Conservation (phyloP, 2,888 invertebrate genomes). For the Mesochorus sp. region DNA sequence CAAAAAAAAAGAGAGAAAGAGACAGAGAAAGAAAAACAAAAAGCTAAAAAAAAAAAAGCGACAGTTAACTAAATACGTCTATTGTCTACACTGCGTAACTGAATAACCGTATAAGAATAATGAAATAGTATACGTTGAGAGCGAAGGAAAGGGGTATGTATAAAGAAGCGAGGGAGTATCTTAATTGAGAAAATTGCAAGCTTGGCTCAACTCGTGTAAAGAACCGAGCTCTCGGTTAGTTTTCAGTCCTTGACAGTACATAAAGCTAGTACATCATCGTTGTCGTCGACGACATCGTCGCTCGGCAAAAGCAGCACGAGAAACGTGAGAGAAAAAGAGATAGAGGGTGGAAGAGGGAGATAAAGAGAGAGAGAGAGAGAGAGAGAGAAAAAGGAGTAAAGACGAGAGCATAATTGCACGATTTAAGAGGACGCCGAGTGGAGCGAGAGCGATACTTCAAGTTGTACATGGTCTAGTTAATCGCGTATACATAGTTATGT, state of each 20-base stretch:
- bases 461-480: constrained; percentile 53
- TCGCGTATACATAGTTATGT: constrained; percentile 42
- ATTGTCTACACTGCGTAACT: constrained; percentile 14
- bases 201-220: constrained; percentile 53
- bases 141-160: not conserved
- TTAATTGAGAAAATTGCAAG: constrained; percentile 61
- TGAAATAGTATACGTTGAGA: not conserved
- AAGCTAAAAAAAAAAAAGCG: constrained; percentile 6
- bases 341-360: constrained; percentile 23
- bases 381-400: constrained; percentile 20
- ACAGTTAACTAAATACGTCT: constrained; percentile 2
- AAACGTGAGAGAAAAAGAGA: constrained; percentile 20
- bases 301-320: constrained; percentile 51
- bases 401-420: constrained; percentile 59
- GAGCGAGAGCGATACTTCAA: constrained; percentile 55
- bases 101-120: constrained; percentile 17
- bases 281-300: constrained; percentile 42
- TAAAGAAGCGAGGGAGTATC: constrained; percentile 26
- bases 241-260: constrained; percentile 42
- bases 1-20: not conserved
- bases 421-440: constrained; percentile 59
- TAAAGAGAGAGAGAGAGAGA: constrained; percentile 28
- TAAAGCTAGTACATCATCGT: constrained; percentile 34
- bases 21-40: not conserved
- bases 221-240: constrained; percentile 44